Evolutionary conservation across 2,888 invertebrate species (phyloP).

Genomic region (Sympetrum striolatum): DNA sequence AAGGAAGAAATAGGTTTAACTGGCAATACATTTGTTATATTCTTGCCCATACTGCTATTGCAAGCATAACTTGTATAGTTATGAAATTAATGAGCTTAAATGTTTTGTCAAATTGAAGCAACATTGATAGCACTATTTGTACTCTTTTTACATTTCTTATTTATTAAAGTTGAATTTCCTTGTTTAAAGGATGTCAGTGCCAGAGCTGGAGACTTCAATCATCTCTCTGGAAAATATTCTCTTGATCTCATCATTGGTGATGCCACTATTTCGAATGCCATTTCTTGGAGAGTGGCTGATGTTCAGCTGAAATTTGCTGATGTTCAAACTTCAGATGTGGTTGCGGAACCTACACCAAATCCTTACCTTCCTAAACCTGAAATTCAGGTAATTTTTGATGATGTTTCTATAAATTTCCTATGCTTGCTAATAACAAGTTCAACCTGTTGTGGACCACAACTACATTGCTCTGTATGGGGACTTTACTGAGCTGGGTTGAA

Average conservation of each 20-base stretch:
- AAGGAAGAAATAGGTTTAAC: no score
- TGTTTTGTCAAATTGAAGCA: no score
- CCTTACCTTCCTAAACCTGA: slow-evolving; percentile 65
- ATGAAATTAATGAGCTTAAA: no score
- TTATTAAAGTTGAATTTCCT: slow-evolving; percentile 7
- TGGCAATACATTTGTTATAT: not conserved
- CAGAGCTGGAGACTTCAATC: slow-evolving; percentile 79
- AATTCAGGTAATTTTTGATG: slow-evolving; percentile 62
- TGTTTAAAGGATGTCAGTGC: slow-evolving; percentile 74
- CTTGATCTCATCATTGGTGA: slow-evolving; percentile 91
- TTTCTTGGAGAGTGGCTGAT: slow-evolving; percentile 85
- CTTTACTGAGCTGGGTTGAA: no score
- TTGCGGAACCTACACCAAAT: slow-evolving; percentile 53
- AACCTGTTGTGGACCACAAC: not conserved
- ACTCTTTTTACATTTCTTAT: not conserved
- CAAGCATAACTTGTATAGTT: no score
- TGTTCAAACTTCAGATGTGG: slow-evolving; percentile 56
- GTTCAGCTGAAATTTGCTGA: slow-evolving; percentile 76
- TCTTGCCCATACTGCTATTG: no score
- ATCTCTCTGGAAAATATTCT: slow-evolving; percentile 78
- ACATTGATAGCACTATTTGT: not conserved
- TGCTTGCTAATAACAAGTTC: no score
- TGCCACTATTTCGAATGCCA: slow-evolving; percentile 85
- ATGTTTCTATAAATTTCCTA: no score
- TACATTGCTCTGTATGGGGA: no score